Evolutionary conservation across 2,888 invertebrate genomes (phyloP), one percentile per base, ranked within the genome.

Genomic region (Melipona beecheii): DNA sequence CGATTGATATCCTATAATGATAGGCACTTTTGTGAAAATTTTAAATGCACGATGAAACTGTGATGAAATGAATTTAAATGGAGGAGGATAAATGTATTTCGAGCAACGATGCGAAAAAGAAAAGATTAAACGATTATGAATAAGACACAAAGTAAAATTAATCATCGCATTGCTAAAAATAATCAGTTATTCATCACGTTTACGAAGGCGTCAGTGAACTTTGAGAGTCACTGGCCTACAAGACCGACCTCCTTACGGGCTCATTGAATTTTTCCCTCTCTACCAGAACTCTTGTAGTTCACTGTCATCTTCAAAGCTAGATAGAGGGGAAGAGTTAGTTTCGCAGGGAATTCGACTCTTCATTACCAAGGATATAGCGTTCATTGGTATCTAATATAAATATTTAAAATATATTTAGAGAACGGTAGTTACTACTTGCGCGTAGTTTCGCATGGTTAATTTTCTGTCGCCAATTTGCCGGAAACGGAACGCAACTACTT

Each of bases 231-330:
- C 89, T 90, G 86, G 87, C 85, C 85, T 71, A 82, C 87, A 85
- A 89, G 89, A 85, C 83, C 86, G 85, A 90, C 88, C 87, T 89
- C 89, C 91, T 90, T 90, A 90, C 90, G 84, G 81, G 86, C 88
- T 89, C 90, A 88, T 90, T 90, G 87, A 89, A 90, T 88, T 91
- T 90, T 90, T 88, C 90, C 89, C 90, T 89, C 89, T 88, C 90
- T 90, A 75, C 84, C 80, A 82, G 81, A 81, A 84, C 83, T 86
- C 79, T 83, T 87, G 89, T 90, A 89, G 87, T 89, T 89, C 90
- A 90, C 89, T 89, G 90, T 90, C 89, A 89, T 88, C 86, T 73
- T 70, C 79, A 69, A 82, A 71, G 77, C 71, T 56, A 68, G 62
- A 31, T 66, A 27, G 70, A 27, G 65, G 66, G 69, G 73, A 65